Percentiles rank a stretch among this genome's conserved stretches.
These are phyloP conservation scores for Rhyzopertha dominica DNA, from an alignment of 1,140 invertebrate species.

Conservation along the genomic window DNA sequence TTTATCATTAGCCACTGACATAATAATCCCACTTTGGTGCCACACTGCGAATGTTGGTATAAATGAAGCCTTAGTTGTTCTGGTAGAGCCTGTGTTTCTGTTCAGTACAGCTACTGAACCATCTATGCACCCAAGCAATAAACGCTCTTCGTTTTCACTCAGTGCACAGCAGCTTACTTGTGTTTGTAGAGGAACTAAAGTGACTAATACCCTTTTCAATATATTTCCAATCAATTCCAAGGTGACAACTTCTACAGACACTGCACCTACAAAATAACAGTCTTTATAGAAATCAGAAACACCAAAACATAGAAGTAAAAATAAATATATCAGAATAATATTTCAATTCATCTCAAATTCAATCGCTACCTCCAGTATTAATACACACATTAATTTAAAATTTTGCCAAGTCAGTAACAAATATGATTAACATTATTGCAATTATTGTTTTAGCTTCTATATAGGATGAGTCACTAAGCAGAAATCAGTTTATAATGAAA, in stretches of 20 bases:
- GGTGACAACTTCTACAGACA: conserved; percentile 67
- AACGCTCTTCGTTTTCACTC: conserved; percentile 65
- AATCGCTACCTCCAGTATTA: no score
- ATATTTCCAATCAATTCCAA: conserved; percentile 65
- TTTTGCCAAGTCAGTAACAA: no score
- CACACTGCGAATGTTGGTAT: conserved; percentile 66
- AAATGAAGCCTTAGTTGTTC: conserved; percentile 59
- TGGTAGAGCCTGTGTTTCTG: conserved; percentile 57
- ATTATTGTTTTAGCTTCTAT: no score
- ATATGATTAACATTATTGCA: no score
- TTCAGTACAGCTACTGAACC: conserved; percentile 70
- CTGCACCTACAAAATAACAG: no score
- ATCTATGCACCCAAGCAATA: conserved; percentile 72
- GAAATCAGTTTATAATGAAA: no score
- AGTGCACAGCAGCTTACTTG: conserved; percentile 62
- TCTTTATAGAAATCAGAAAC: no score
- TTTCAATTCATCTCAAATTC: no score
- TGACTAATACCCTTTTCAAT: conserved; percentile 62
- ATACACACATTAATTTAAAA: no score
- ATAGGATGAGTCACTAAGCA: no score
- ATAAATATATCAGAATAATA: no score
- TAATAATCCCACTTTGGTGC: conserved; percentile 65
- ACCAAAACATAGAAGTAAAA: no score
- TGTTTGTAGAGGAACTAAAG: conserved; percentile 66
- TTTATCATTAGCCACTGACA: conserved; percentile 64